phyloP scores from a whole-genome alignment of 2,113 vertebrate genomes.

The Syrmaticus mikado region DNA sequence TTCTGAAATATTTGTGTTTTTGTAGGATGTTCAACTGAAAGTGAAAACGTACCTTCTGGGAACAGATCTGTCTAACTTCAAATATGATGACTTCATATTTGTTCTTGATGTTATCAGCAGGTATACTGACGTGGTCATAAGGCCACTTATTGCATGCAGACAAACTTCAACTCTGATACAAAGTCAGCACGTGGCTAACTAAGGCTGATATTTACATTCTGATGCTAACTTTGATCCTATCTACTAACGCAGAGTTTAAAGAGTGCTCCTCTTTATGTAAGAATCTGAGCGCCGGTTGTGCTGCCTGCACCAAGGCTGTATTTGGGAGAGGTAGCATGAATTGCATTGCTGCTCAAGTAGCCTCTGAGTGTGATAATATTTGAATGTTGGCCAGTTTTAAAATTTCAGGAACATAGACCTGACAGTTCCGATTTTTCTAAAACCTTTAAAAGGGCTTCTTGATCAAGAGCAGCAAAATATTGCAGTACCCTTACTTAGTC shows the following conservation, averaged over 20 bases:
- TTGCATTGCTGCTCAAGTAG: neutral
- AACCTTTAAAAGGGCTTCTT: neutral
- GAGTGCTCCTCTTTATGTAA: neutral
- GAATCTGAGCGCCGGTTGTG: neutral
- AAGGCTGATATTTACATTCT: neutral
- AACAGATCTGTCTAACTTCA: conserved; percentile 98
- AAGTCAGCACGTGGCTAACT: neutral
- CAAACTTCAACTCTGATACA: neutral
- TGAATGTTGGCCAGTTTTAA: neutral
- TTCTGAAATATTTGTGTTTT: conserved; percentile 41
- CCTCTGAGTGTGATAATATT: neutral
- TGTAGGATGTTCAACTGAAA: conserved; percentile 97
- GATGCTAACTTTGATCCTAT: neutral
- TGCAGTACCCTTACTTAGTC: neutral
- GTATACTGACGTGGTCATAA: conserved; percentile 64
- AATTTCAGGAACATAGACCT: neutral
- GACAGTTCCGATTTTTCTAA: neutral
- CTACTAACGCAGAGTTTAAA: neutral
- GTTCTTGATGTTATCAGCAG: conserved; percentile 98
- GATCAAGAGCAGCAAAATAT: neutral
- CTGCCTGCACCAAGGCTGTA: neutral
- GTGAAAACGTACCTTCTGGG: conserved; percentile 97
- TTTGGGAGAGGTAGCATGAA: neutral
- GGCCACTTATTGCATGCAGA: neutral
- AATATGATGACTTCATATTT: conserved; percentile 99